phyloP scores from a whole-genome alignment of 2,888 invertebrate genomes.

The Actias luna region DNA sequence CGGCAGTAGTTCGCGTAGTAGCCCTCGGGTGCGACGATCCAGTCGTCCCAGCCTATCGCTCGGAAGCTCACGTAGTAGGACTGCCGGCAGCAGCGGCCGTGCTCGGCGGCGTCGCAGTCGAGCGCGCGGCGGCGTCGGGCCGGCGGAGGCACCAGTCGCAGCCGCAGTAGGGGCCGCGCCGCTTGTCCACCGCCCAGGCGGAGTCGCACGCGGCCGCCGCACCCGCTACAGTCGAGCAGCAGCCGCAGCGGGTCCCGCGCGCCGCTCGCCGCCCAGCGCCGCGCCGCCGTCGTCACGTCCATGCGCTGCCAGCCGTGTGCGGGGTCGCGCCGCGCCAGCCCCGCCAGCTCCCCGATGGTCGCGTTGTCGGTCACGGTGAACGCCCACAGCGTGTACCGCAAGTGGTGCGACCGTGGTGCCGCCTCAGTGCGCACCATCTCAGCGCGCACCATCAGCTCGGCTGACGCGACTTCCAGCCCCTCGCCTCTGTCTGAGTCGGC shows the following conservation, averaged over 20 bases:
- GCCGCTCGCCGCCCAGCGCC: constrained; percentile 83
- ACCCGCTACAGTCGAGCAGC: constrained; percentile 92
- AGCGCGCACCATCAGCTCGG: constrained; percentile 88
- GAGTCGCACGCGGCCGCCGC: constrained; percentile 87
- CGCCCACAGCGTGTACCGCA: constrained; percentile 86
- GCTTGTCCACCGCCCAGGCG: constrained; percentile 81
- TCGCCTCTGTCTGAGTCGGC: constrained; percentile 69
- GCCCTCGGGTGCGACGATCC: constrained; percentile 94
- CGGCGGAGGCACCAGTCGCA: constrained; percentile 87
- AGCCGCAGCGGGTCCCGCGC: constrained; percentile 85
- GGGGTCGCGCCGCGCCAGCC: constrained; percentile 77
- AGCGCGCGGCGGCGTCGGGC: constrained; percentile 91
- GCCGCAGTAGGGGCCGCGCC: constrained; percentile 91
- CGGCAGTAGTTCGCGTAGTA: constrained; percentile 97
- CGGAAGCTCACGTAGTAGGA: constrained; percentile 95
- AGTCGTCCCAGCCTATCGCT: constrained; percentile 96
- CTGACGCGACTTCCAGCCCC: constrained; percentile 88
- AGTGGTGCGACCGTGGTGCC: constrained; percentile 50
- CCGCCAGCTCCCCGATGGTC: constrained; percentile 77
- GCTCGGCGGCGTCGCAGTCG: constrained; percentile 86
- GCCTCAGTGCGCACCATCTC: constrained; percentile 82
- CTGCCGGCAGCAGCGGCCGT: constrained; percentile 89
- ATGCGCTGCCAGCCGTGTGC: constrained; percentile 93
- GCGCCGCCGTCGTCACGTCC: constrained; percentile 90
- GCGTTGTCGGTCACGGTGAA: constrained; percentile 86